Evolutionary conservation across 2,888 invertebrate genomes (phyloP).

Genomic region (Meiosimyza platycephala): DNA sequence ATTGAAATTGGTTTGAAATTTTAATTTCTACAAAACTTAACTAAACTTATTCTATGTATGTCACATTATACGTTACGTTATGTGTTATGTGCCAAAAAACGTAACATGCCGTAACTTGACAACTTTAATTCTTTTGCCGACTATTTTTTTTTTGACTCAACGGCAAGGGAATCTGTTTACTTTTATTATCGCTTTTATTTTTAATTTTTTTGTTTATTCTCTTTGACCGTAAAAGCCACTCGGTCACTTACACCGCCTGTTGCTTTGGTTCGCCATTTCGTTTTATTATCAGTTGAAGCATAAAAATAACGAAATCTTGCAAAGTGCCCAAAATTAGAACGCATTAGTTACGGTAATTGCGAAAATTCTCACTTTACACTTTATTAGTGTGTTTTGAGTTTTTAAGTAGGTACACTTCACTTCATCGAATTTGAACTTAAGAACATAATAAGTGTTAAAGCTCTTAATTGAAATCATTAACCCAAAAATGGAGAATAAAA

Average conservation of each 20-base stretch:
- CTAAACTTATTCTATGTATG: no score
- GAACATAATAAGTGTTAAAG: not conserved
- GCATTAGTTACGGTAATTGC: constrained; percentile 11
- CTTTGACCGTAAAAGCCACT: not conserved
- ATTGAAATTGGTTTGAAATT: no score
- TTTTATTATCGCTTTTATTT: not conserved
- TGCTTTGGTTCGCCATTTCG: not conserved
- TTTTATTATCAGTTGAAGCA: not conserved
- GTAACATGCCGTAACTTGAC: no score
- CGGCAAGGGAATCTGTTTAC: not conserved
- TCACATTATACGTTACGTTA: no score
- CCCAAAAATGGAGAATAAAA: not conserved
- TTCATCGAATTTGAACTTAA: no score
- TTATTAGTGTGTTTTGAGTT: not conserved
- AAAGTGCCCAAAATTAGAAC: constrained; percentile 3
- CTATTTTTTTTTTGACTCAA: not conserved
- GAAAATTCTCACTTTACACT: constrained; percentile 2
- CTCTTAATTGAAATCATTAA: constrained; percentile 4
- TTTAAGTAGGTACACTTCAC: no score
- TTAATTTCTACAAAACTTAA: no score
- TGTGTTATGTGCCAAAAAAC: no score
- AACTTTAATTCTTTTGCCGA: no score
- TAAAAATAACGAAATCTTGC: not conserved
- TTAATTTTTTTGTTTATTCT: not conserved
- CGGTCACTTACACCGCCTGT: not conserved